Evolutionary conservation across 1,140 invertebrate genomes (phyloP), one percentile per base, ranked within the genome.

Genomic region (Xylocopa sonorina): DNA sequence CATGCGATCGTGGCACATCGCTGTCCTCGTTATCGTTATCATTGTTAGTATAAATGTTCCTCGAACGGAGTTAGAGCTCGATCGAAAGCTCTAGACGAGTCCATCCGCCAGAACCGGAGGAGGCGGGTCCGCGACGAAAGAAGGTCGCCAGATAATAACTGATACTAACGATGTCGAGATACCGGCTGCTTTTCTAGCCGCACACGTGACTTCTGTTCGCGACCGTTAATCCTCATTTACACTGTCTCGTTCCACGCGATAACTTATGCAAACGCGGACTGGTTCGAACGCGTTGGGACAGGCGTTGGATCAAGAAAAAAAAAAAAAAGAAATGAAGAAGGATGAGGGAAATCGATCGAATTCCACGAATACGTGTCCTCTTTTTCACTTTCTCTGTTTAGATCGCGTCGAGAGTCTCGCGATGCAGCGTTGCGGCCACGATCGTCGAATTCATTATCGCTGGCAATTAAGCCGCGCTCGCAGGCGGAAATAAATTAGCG

Each of bases 171-270:
- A 50, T 55, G 75, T 27, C 41, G 66, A n/a, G n/a, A 71, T 62
- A 53, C 55, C 62, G 76, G 18, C 73, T 38, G 1, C 51, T 80
- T 80, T 67, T 60, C 53, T 76, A 76, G 72, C 32, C 43, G 21
- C 27, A 50, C 78, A 60, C 62, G 71, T 80, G 71, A 75, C 62
- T 75, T 51, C 50, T 67, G 34, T 58, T 74, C 71, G 38, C 62
- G 46, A 51, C 43, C 53, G 46, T 80, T 80, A 80, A 80, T 66
- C 63, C 46, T 29, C 68, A 66, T 80, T 80, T 76, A 46, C 63
- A 58, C 72, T 32, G 62, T 55, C 62, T 60, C 34, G 78, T 48
- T 76, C 34, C 62, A 38, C 53, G n/a, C 51, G 78, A 80, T 76
- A 80, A 80, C 53, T 64, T 76, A 41, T 76, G 63, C 62, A 80